Base-by-base conservation (phyloP, 2,888 invertebrate genomes). In the Trilocha varians region DNA sequence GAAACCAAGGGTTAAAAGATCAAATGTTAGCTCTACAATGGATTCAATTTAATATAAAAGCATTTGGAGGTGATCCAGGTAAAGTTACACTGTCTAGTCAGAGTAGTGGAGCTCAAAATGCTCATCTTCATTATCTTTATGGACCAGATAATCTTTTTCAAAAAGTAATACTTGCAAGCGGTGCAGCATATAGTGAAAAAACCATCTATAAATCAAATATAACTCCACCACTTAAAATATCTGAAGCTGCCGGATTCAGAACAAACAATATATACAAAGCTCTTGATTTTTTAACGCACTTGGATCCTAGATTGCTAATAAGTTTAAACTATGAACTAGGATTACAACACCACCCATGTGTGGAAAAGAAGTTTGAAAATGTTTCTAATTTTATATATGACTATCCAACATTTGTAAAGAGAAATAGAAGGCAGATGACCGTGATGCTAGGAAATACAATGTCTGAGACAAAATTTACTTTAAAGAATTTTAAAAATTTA, bases 1-100 rank as follows among this genome's bases (percentile, higher is more conserved):
- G 77, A 1, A 78, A 76, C 36, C 68, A 71, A 43, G 75, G 74
- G 0, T 45, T 75, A 1, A 74, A 70, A 53, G 76, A 78, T 43
- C 77, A 75, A 46, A 39, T 58, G 0, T 17, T 57, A 13, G 76
- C 68, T 5, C 16, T 76, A 6, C 55, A 52, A 44, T 78, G 76
- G 75, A 40, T 75, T 0, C 65, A 51, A 40, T 50, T 68, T 2
- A 71, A 78, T 44, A 73, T 78, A 11, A 57, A 50, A 32, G 55
- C 54, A 1, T 78, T 76, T 42, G 75, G 74, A 3, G 74, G 76
- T 2, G 67, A 78, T 44, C 44, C 45, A 0, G 48, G 61, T 16
- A 58, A 62, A 42, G 59, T 78, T 3, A 75, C 72, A 0, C 16
- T 69, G 2, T 56, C 57, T 41, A 76, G 77, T 1, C 54, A 63